Base-by-base conservation (phyloP, 2,888 invertebrate genomes). In the Nephrocerus scutellatus region DNA sequence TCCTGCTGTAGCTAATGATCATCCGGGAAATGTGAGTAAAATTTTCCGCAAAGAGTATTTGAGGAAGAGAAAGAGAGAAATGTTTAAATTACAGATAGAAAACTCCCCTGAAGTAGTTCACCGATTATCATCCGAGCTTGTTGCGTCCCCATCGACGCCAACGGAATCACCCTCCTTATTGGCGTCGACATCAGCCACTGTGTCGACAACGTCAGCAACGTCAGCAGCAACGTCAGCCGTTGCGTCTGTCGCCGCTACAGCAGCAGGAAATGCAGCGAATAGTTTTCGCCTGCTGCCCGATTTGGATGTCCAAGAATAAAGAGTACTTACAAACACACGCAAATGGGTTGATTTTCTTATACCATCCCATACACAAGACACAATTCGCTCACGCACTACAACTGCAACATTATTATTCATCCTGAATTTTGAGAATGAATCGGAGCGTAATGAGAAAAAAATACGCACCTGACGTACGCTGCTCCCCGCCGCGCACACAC, bases 261-360 rank as follows among this genome's bases (percentile, higher is more conserved):
- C 59, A 19, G 61, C 60, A 16, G 63, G 60, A 44, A 62, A 53
- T 36, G 54, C 60, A 31, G 50, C 56, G 47, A 58, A 60, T 48
- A 52, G 56, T 41, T 58, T 65, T 50, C 57, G 56, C 32, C 42
- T 61, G 48, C 50, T 60, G 36, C 55, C 56, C 41, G 51, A 53
- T 39, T 29, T 53, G 34, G 52, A 49, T 33, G 36, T 45, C 30
- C 52, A 51, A 47, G 49, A 56, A 35, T 56, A 56, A 52, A 48
- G 47, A 47, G 46, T 46, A 49, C 46, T 46, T 46, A 46, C 24
- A 22, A n/a, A 9, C 28, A 23, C 20, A 13, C 25, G 16, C 24
- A n/a, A n/a, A n/a, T n/a, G n/a, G n/a, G n/a, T n/a, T n/a, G n/a
- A n/a, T n/a, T n/a, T n/a, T n/a, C n/a, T n/a, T n/a, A n/a, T 5